phyloP scores from a whole-genome alignment of 2,888 invertebrate species.

The Tetramorium bicarinatum region DNA sequence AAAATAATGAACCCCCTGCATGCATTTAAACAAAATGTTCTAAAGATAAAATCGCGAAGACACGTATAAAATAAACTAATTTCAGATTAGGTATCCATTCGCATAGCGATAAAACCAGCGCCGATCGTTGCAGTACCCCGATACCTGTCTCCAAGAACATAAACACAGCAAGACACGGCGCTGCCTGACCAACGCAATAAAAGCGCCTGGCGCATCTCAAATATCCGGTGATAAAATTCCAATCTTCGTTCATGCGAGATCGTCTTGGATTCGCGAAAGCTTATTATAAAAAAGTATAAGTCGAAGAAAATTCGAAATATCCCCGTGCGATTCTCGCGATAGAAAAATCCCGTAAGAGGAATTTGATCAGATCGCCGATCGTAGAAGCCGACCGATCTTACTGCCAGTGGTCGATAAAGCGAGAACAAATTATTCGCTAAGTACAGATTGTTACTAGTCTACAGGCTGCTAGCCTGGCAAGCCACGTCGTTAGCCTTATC shows the following conservation, averaged over 20 bases:
- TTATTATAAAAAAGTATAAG: neutral
- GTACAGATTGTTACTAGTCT: slow-evolving; percentile 14
- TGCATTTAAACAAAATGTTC: neutral
- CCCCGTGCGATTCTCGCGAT: too few relatives aligned
- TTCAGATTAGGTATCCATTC: slow-evolving; percentile 43
- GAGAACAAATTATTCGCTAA: slow-evolving; percentile 53
- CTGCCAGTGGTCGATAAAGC: neutral
- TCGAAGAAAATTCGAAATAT: neutral
- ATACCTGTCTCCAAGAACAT: slow-evolving; percentile 34
- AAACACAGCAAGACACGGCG: neutral
- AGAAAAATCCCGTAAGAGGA: neutral
- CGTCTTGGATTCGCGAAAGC: neutral
- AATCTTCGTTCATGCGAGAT: neutral
- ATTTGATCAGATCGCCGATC: slow-evolving; percentile 5
- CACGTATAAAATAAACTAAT: slow-evolving; percentile 28
- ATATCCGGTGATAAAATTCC: slow-evolving; percentile 33
- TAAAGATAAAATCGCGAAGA: slow-evolving; percentile 14
- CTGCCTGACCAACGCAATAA: neutral
- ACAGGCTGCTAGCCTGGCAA: neutral
- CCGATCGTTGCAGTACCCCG: slow-evolving; percentile 13
- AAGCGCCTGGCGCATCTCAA: slow-evolving; percentile 21
- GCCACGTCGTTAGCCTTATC: slow-evolving; percentile 46
- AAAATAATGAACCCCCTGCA: neutral
- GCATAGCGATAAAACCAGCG: slow-evolving; percentile 32
- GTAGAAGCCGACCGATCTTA: neutral